phyloP scores from a whole-genome alignment of 2,888 invertebrate genomes.

The Falcaria lacertinaria region DNA sequence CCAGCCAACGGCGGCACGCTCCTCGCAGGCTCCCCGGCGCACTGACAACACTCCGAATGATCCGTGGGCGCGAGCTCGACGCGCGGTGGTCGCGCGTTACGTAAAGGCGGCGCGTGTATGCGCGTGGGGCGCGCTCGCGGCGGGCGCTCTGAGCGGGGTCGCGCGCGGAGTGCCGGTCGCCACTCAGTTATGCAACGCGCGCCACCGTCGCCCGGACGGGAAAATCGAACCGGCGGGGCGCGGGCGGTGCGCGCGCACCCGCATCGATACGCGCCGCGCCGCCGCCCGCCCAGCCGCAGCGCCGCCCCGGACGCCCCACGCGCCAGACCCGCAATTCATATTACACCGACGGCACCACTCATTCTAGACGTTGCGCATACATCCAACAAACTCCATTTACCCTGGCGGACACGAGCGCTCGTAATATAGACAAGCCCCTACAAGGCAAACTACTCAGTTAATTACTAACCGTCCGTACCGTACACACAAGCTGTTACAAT shows the following conservation, averaged over 20 bases:
- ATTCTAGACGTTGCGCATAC: slow-evolving; percentile 28
- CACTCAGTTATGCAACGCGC: slow-evolving; percentile 75
- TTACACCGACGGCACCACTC: slow-evolving; percentile 47
- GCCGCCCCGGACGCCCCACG: slow-evolving; percentile 28
- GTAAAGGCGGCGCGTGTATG: slow-evolving; percentile 68
- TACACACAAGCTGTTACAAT: background rate
- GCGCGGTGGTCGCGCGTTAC: slow-evolving; percentile 71
- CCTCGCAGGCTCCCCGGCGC: slow-evolving; percentile 42
- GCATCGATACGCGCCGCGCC: slow-evolving; percentile 51
- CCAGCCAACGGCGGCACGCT: slow-evolving; percentile 64
- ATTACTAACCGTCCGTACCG: slow-evolving; percentile 8
- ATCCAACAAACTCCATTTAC: slow-evolving; percentile 19
- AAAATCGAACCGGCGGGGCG: slow-evolving; percentile 68
- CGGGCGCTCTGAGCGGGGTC: slow-evolving; percentile 73
- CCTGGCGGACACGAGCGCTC: slow-evolving; percentile 14
- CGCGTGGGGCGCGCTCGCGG: slow-evolving; percentile 68
- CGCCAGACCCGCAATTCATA: slow-evolving; percentile 49
- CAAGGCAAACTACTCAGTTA: slow-evolving; percentile 18
- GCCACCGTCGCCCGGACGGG: slow-evolving; percentile 62
- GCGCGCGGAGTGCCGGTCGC: slow-evolving; percentile 77
- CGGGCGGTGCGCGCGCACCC: slow-evolving; percentile 64
- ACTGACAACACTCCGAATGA: slow-evolving; percentile 39
- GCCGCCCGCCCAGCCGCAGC: slow-evolving; percentile 38
- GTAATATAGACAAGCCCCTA: slow-evolving; percentile 12
- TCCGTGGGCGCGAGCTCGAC: slow-evolving; percentile 28